Base-by-base conservation (phyloP, 2,888 invertebrate species). In the Theretra japonica region DNA sequence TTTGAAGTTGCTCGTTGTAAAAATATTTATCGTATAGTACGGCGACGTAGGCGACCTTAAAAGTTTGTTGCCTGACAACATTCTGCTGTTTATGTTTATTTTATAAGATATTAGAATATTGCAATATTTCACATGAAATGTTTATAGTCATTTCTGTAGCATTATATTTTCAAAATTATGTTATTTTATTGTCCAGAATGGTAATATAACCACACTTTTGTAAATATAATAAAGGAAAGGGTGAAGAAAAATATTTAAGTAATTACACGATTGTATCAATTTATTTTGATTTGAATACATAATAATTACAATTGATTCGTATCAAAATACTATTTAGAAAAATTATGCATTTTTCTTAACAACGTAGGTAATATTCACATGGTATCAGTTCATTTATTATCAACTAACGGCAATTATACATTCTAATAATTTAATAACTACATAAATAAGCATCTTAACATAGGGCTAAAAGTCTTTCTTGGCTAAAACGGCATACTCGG, bases 391-490 rank as follows among this genome's bases (percentile, higher is more conserved):
- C 90, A 87, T 89, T 89, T 80, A 83, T 82, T 84, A 84, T 84
- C 80, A 88, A 84, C 86, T 92, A 91, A 88, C 88, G 90, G 89
- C 90, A 91, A 86, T 81, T 83, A 86, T 83, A 87, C 82, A 86
- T 81, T 85, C 83, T 79, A 83, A 83, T 74, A 72, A 77, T 74
- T 79, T 84, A 82, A 81, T 84, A 80, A 88, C 81, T 85, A 88
- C 80, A 90, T 91, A 90, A 92, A 91, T 90, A 90, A 88, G 90
- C 89, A 88, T 87, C 86, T 87, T 90, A 83, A 82, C 84, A 84
- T 85, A 88, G 84, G 80, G 86, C 89, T 89, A 90, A 87, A 92
- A 93, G 93, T 92, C 92, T 93, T 93, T 92, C 89, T 87, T 89
- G 89, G 88, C 90, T 91, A 90, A 86, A 88, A 83, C 85, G 90